These are phyloP conservation scores for Diadumene lineata DNA, from an alignment of 92 coral and sea anemone species.

Conservation along the genomic window DNA sequence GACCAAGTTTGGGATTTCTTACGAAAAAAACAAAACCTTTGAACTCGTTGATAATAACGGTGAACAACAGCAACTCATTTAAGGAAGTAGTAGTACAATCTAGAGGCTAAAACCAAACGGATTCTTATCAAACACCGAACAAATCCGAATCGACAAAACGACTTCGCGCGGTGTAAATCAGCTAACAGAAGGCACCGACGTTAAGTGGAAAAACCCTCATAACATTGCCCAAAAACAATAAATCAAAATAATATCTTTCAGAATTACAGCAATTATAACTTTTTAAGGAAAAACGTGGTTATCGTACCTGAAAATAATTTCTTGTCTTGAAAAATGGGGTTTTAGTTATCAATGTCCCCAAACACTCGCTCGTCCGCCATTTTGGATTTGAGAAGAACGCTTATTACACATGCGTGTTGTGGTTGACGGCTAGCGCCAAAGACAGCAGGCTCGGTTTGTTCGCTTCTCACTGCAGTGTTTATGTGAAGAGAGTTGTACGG, in stretches of 20 bases:
- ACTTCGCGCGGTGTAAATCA: constrained; percentile 31
- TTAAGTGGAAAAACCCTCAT: background rate
- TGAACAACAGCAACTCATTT: background rate
- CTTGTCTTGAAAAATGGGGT: constrained; percentile 14
- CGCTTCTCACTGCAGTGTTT: constrained; percentile 7
- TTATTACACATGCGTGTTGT: constrained; percentile 46
- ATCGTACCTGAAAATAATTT: constrained; percentile 13
- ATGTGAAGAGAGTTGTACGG: constrained; percentile 20
- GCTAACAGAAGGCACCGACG: constrained; percentile 12
- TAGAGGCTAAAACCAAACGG: background rate
- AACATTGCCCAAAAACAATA: background rate
- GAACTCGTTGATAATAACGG: background rate
- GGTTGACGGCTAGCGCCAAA: constrained; percentile 15
- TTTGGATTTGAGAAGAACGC: constrained; percentile 41
- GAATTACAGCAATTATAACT: background rate
- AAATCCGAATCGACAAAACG: constrained; percentile 11
- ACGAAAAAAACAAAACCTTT: background rate
- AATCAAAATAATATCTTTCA: background rate
- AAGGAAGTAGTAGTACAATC: background rate
- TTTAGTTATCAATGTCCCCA: constrained; percentile 28
- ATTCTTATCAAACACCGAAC: background rate
- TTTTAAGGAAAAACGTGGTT: background rate
- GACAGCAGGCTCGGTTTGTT: constrained; percentile 44
- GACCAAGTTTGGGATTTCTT: no score
- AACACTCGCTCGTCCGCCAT: constrained; percentile 77